Evolutionary conservation across 2,797 vertebrate genomes (phyloP), one percentile per base, ranked within the genome.

Genomic region (Trachurus trachurus): DNA sequence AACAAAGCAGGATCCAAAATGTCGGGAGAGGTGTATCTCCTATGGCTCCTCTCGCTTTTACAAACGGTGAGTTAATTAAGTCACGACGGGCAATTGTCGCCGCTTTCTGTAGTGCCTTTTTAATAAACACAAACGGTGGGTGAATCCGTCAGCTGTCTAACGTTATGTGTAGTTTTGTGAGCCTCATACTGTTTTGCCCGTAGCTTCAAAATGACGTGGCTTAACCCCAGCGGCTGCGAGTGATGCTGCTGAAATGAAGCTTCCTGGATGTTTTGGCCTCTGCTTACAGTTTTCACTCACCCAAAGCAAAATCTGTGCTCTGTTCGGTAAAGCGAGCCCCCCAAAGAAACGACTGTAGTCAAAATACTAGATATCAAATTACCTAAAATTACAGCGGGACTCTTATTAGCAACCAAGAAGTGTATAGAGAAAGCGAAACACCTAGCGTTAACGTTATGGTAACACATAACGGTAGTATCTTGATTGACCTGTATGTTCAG

Each of bases 21-120:
- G 96, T 95, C 94, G 91, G 93, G 91, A 26, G 96, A 96, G 81
- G 92, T 94, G 1, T 95, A 93, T 72, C 83, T 96, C 39, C 69
- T 96, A 40, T 96, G 95, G 95, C 89, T 96, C 3, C 60, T 96
- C 3, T 94, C 95, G 16, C 60, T 96, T 22, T 68, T 96, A 76
- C 91, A 96, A 76, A 94, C 94, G 94, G 96, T 96, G 89, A 94
- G 90, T 92, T 81, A 70, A 58, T 40, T 42, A 34, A 75, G 2
- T 6, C 0, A 39, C 9, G 11, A 21, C 2, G 0, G 10, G 4
- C 2, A 10, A 0, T 1, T 1, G 0, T 17, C 1, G 1, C 2
- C 0, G 3, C 9, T 15, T 21, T 52, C 1, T 8, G 1, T 5
- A 2, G 22, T 0, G 21, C 1, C 1, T 61, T 26, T 26, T 11